phyloP scores from a whole-genome alignment of 2,888 invertebrate species.

The Drosophila neotestacea region DNA sequence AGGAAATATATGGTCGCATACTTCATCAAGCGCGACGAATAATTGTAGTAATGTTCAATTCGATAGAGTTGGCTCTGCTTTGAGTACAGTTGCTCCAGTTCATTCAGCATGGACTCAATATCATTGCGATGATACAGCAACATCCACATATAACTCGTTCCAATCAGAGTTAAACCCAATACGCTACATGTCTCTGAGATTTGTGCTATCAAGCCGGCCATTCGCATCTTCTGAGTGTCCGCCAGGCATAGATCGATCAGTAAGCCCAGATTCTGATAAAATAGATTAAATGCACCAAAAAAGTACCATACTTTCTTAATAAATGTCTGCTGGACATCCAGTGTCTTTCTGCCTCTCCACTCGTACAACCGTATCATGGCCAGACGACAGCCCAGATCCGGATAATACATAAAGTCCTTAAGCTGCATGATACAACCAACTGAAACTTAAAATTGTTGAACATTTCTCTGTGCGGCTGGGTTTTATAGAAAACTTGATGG shows the following conservation, averaged over 20 bases:
- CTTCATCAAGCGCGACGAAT: constrained; percentile 64
- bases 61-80: constrained; percentile 36
- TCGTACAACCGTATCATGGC: constrained; percentile 57
- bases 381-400: constrained; percentile 66
- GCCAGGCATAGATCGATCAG: constrained; percentile 54
- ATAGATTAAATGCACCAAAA: constrained; percentile 61
- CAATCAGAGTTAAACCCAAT: constrained; percentile 65
- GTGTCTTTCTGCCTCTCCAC: constrained; percentile 43
- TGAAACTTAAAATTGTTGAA: neutral
- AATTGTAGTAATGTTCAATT: constrained; percentile 53
- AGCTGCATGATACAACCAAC: constrained; percentile 48
- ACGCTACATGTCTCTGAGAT: constrained; percentile 66
- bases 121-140: constrained; percentile 50
- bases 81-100: constrained; percentile 36
- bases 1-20: constrained; percentile 58
- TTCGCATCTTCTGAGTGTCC: constrained; percentile 13
- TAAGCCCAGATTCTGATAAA: constrained; percentile 75
- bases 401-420: constrained; percentile 74
- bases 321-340: neutral
- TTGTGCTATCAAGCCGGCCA: constrained; percentile 46
- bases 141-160: constrained; percentile 68
- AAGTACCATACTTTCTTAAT: constrained; percentile 42
- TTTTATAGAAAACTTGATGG: constrained; percentile 28
- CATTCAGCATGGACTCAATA: constrained; percentile 62
- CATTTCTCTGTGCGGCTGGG: neutral